Conservation (phyloP, 2,888 invertebrate species). For the Pristionchus entomophagus region DNA sequence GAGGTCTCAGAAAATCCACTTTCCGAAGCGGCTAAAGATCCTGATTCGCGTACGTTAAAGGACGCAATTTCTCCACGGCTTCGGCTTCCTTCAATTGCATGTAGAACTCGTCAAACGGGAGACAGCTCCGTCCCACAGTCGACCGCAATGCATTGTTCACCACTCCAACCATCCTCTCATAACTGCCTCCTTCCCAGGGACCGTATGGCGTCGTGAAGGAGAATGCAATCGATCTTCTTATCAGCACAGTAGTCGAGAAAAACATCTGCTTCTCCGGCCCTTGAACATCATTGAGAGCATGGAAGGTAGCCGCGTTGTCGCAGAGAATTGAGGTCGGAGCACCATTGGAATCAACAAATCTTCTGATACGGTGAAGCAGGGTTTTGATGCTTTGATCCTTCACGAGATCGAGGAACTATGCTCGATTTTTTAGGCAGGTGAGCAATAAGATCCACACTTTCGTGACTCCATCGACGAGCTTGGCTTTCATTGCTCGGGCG, state of each 20-base stretch:
- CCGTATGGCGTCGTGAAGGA: conserved; percentile 76
- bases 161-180: conserved; percentile 76
- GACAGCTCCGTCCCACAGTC: conserved; percentile 76
- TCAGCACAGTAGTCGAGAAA: not conserved
- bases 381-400: conserved; percentile 5
- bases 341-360: conserved; percentile 51
- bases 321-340: conserved; percentile 56
- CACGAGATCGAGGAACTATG: conserved; percentile 52
- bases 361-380: conserved; percentile 45
- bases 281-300: conserved; percentile 68
- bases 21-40: conserved; percentile 58
- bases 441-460: conserved; percentile 49
- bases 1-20: conserved; percentile 49
- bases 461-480: not conserved
- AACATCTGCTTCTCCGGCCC: not conserved
- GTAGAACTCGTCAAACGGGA: conserved; percentile 74
- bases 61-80: conserved; percentile 74
- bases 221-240: not conserved
- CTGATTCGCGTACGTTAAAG: conserved; percentile 70
- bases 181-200: conserved; percentile 78
- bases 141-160: conserved; percentile 75
- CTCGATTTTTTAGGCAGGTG: conserved; percentile 50
- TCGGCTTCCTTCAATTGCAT: conserved; percentile 73
- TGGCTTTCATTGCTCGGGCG: conserved; percentile 10
- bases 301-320: conserved; percentile 74